Evolutionary conservation across 2,888 invertebrate species (phyloP).

Genomic region (Dolichopus griseipennis): DNA sequence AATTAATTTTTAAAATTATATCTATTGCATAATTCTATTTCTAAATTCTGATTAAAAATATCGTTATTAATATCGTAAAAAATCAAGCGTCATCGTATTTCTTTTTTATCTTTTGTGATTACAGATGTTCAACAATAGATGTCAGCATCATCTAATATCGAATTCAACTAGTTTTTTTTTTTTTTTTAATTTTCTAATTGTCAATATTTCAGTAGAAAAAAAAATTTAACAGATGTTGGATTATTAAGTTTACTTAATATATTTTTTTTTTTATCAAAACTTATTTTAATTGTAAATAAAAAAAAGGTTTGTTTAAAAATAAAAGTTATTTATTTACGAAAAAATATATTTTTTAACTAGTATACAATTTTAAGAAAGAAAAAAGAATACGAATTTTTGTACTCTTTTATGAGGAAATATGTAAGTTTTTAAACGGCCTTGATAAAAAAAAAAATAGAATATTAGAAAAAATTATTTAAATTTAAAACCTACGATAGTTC

Average conservation of each 20-base stretch:
- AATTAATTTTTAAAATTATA: no score
- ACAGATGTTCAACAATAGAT: no score
- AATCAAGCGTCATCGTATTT: no score
- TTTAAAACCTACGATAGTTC: background rate
- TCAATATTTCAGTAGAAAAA: background rate
- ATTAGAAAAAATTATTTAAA: background rate
- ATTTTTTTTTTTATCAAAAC: background rate
- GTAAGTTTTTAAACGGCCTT: conserved; percentile 2
- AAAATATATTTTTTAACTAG: no score
- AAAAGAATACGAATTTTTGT: background rate
- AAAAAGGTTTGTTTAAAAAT: background rate
- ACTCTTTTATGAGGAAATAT: background rate
- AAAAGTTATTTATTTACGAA: background rate
- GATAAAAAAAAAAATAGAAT: background rate
- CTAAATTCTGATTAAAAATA: no score
- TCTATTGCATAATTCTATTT: no score
- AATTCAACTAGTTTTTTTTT: no score
- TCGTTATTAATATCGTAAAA: no score
- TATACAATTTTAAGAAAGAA: no score
- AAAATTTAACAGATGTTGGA: background rate
- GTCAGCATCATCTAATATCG: no score
- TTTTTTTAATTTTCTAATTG: no score
- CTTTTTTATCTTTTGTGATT: no score
- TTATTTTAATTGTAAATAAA: background rate
- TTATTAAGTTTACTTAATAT: background rate